Base-by-base conservation (phyloP, 1,140 invertebrate genomes). In the Babylonia areolata region DNA sequence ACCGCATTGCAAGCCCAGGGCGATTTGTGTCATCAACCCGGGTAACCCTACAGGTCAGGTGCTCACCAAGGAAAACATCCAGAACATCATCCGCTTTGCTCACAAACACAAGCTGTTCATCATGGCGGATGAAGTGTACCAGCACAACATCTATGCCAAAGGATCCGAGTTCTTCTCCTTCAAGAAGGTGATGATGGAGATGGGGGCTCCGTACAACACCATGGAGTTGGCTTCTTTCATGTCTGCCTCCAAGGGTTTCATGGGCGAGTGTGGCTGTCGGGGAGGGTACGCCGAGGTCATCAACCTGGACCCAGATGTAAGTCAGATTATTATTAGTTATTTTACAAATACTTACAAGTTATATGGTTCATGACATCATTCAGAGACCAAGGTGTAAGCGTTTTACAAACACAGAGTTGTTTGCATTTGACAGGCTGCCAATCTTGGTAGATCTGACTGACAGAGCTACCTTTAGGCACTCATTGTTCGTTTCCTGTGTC, bases 21-120 rank as follows among this genome's bases (percentile, higher is more conserved):
- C 97, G 0, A 95, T 99, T 79, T 98, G 99, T 69, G 96, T 99
- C 40, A 99, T 99, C 90, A 99, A 99, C 95, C 99, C 99, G 1
- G 99, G 99, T 54, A 99, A 99, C 95, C 99, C 99, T 6, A 99
- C 99, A 28, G 95, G 95, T 20, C 96, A 98, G 94, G 99, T 99
- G 6, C 95, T 99, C 1, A 96, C 97, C 0, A 95, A 96, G 84
- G 93, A 97, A 81, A 99, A 99, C 94, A 99, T 99, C 89, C 96
- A 97, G 92, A 95, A 97, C 83, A 96, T 99, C 81, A 97, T 99
- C 84, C 97, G 97, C 92, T 99, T 99, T 94, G 98, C 99, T 0
- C 95, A 98, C 81, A 95, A 97, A 90, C 96, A 98, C 90, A 96
- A 96, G 23, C 94, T 99, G 6, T 97, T 99, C 92, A 93, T 99